A percentile compares a stretch with the other conserved stretches of the same genome.
phyloP scores from a whole-genome alignment of 2,797 vertebrate genomes.

The Fundulus diaphanus region DNA sequence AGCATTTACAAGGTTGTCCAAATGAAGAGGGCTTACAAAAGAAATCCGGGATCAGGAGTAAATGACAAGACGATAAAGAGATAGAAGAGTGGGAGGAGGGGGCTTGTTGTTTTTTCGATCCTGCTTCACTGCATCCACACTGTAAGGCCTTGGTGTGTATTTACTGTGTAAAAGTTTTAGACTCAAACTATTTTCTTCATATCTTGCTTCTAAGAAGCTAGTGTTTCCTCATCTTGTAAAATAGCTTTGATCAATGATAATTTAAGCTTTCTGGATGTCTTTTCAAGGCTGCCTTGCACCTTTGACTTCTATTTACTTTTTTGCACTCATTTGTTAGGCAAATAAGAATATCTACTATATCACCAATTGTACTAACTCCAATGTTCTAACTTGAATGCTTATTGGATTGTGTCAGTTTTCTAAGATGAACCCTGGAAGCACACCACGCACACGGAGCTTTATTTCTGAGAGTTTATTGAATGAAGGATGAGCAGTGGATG shows the following conservation, averaged over 20 bases:
- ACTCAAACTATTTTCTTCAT: background rate
- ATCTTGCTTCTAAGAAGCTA: background rate
- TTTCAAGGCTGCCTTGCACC: background rate
- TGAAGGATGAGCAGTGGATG: too few relatives aligned
- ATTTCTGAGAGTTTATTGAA: too few relatives aligned
- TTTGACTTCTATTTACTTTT: background rate
- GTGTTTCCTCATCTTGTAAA: background rate
- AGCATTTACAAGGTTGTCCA: slow-evolving; percentile 68
- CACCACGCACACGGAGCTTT: too few relatives aligned
- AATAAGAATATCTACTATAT: background rate
- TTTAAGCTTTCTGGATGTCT: background rate
- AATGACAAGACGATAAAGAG: slow-evolving; percentile 74
- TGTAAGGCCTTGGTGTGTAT: background rate
- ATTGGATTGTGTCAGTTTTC: background rate
- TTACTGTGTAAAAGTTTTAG: slow-evolving; percentile 26
- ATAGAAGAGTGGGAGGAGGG: slow-evolving; percentile 34
- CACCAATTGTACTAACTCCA: background rate
- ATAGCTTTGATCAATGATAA: background rate
- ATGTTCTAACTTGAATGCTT: background rate
- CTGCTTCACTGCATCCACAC: slow-evolving; percentile 36
- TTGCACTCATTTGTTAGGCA: background rate
- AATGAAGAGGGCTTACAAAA: slow-evolving; percentile 65
- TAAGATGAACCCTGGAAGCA: too few relatives aligned
- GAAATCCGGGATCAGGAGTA: slow-evolving; percentile 71
- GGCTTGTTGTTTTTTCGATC: slow-evolving; percentile 27